Percentiles rank a stretch among this genome's conserved stretches.
Evolutionary conservation across 2,113 vertebrate species (phyloP).

Genomic region (Nannospalax galili): DNA sequence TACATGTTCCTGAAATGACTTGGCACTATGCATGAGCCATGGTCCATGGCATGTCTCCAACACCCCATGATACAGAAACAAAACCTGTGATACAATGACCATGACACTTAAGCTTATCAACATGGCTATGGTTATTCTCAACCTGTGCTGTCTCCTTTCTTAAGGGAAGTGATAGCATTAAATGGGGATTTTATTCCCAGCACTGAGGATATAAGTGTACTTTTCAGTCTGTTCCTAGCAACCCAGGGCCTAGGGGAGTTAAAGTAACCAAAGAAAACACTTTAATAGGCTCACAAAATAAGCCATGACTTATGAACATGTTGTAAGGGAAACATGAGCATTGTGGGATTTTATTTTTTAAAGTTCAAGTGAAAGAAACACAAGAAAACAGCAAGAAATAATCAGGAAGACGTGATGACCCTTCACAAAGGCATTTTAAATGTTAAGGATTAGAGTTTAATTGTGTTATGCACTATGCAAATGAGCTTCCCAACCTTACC

Average conservation of each 20-base stretch:
- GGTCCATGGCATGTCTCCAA: background rate
- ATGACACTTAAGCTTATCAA: background rate
- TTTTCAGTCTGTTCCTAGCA: background rate
- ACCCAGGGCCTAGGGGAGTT: background rate
- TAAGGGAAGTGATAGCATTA: background rate
- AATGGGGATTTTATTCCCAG: background rate
- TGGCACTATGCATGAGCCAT: background rate
- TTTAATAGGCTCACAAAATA: background rate
- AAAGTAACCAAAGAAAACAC: background rate
- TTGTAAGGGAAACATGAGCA: background rate
- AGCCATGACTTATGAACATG: background rate
- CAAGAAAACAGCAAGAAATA: background rate
- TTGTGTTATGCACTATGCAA: background rate
- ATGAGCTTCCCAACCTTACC: background rate
- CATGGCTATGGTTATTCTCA: background rate
- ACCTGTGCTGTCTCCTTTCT: background rate
- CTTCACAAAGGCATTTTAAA: constrained; percentile 38
- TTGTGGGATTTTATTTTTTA: background rate
- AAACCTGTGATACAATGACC: background rate
- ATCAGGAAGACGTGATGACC: background rate
- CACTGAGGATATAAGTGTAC: background rate
- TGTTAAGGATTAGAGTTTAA: background rate
- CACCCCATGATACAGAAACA: background rate
- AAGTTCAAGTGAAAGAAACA: background rate
- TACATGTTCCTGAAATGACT: background rate